These are phyloP conservation scores for Dicentrarchus labrax DNA, from an alignment of 2,113 vertebrate genomes.

Conservation along the genomic window DNA sequence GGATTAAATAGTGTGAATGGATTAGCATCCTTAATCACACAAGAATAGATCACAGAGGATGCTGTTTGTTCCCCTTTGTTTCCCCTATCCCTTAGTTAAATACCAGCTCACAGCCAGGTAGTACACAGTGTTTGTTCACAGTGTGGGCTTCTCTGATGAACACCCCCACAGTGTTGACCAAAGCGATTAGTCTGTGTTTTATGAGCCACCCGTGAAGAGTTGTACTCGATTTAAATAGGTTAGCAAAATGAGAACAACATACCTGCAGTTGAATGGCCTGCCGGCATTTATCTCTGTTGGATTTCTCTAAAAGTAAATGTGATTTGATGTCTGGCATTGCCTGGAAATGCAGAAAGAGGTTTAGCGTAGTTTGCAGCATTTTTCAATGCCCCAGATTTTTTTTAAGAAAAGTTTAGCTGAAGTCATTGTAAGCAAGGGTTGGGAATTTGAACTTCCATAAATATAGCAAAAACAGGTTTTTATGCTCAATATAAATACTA, in stretches of 20 bases:
- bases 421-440: background rate
- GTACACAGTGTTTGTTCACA: conserved; percentile 66
- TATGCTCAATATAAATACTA: conserved; percentile 39
- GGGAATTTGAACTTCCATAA: conserved; percentile 26
- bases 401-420: conserved; percentile 18
- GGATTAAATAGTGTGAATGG: conserved; percentile 69
- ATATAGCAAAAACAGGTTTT: conserved; percentile 32
- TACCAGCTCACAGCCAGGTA: conserved; percentile 61
- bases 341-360: conserved; percentile 28
- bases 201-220: conserved; percentile 71
- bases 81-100: conserved; percentile 67
- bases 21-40: conserved; percentile 75
- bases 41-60: conserved; percentile 69
- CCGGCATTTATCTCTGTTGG: conserved; percentile 58
- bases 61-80: conserved; percentile 70
- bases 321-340: conserved; percentile 44
- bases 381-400: background rate
- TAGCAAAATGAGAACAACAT: conserved; percentile 64
- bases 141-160: conserved; percentile 69
- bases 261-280: conserved; percentile 51
- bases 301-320: conserved; percentile 50
- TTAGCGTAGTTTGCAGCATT: conserved; percentile 3
- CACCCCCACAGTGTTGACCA: conserved; percentile 73
- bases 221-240: conserved; percentile 72
- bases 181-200: conserved; percentile 75